Base-by-base conservation (phyloP, 1,140 invertebrate species). In the Homarus americanus region DNA sequence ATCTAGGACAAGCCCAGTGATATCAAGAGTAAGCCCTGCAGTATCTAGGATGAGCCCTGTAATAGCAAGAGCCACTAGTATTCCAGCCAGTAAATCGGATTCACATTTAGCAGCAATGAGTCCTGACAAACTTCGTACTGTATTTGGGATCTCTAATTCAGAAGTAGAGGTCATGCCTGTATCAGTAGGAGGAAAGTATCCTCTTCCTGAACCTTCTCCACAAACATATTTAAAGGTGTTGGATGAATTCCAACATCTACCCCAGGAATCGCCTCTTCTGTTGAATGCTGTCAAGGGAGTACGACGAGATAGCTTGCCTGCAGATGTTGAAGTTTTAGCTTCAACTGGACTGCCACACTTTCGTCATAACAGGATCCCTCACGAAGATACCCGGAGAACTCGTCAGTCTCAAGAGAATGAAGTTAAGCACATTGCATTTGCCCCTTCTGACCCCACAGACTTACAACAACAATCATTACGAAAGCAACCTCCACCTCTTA, bases 121-220 rank as follows among this genome's bases (percentile, higher is more conserved):
- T 83, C 78, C 79, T 32, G 72, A 41, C 36, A 90, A 58, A 20
- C 40, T 90, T 36, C 79, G 80, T 36, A 73, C 66, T 41, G 69
- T 49, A 40, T 90, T 82, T 76, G 87, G 87, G 9, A 90, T 90
- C 34, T 79, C 80, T 2, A 91, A 86, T 32, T 72, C 82, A 28
- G 89, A 91, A 17, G 89, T 91, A 34, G 89, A 91, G 44, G 44
- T 91, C 12, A 91, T 91, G 89, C 89, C 89, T 44, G 76, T 91
- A 32, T 41, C 82, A 49, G 58, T 38, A 49, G 76, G 53, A 38
- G 36, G 36, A 85, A 91, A 91, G 36, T 7, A 20, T 34, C 24
- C 72, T 28, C 38, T 69, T 17, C 36, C 34, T 38, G 89, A 91
- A 72, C 89, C 89, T 32, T 40, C 69, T 3, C 82, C 82, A 36